A percentile compares a stretch with the other conserved stretches of the same genome.
phyloP scores from a whole-genome alignment of 1,140 invertebrate genomes.

The Leptinotarsa lineolata region DNA sequence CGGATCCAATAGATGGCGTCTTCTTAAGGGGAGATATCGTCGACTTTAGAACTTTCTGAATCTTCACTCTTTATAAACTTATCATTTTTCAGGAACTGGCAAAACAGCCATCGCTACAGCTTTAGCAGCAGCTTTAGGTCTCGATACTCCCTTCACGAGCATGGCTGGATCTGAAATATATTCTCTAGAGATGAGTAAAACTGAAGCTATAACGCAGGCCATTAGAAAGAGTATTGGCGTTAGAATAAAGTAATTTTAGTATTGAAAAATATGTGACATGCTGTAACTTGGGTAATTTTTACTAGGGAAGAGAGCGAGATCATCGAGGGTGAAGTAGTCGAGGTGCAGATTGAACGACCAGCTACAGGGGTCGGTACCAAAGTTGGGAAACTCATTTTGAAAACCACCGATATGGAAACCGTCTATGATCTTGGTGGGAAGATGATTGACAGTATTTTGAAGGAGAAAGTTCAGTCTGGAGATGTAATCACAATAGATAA shows the following conservation, averaged over 20 bases:
- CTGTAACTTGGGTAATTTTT: slow-evolving; percentile 32
- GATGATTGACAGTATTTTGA: slow-evolving; percentile 97
- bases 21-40: too few species aligned
- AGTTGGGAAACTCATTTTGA: slow-evolving; percentile 91
- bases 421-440: slow-evolving; percentile 98
- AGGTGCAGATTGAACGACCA: slow-evolving; percentile 94
- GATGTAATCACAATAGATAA: slow-evolving; percentile 98
- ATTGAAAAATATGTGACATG: slow-evolving; percentile 34
- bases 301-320: slow-evolving; percentile 94
- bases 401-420: slow-evolving; percentile 99
- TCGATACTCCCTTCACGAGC: slow-evolving; percentile 96
- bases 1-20: too few species aligned
- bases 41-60: too few species aligned
- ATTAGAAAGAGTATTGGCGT: slow-evolving; percentile 98
- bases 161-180: slow-evolving; percentile 99
- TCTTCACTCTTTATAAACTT: too few species aligned
- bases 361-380: slow-evolving; percentile 89
- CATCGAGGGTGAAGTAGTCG: slow-evolving; percentile 98
- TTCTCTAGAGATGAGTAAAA: slow-evolving; percentile 98
- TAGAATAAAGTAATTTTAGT: slow-evolving; percentile 81
- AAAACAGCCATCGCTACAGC: slow-evolving; percentile 98
- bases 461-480: slow-evolving; percentile 95
- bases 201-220: slow-evolving; percentile 96
- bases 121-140: slow-evolving; percentile 90
- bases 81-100: slow-evolving; percentile 60